Base-by-base conservation (phyloP, 2,797 vertebrate genomes). In the Lepilemur septentrionalis region DNA sequence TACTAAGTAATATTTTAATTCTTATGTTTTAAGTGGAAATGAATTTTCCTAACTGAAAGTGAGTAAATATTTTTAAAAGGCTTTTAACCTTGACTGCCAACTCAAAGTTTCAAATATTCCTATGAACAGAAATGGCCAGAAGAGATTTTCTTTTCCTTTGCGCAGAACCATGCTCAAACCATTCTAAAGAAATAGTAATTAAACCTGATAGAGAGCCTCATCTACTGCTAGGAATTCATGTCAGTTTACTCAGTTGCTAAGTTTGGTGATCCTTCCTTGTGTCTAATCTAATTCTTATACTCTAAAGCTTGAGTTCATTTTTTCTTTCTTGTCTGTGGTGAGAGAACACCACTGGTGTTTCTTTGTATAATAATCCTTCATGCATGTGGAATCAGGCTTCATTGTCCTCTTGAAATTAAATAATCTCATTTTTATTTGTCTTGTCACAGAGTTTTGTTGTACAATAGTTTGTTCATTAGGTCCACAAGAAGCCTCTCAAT, bases 41-140 rank as follows among this genome's bases (percentile, higher is more conserved):
- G 57, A 92, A 28, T 95, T 93, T 95, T 67, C 57, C 95, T 96
- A 95, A 94, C 78, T 61, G 23, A 92, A 96, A 93, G 23, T 84
- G 73, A 88, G 94, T 92, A 89, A 73, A 70, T 85, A 81, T 85
- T 94, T 95, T 78, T 78, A 48, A 94, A 96, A 89, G 15, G 3
- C 15, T 76, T 89, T 89, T 91, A 85, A 79, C 73, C 25, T n/a
- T 91, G 32, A 92, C 46, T 96, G 50, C 55, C 63, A 78, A 72
- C 38, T 96, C 72, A 65, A 67, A 78, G 28, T 91, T 97, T 91
- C 91, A 72, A 41, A 89, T 73, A 83, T 82, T 89, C 8, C 38
- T 63, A 35, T 79, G 75, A 94, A 83, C 25, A 76, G 32, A 91
- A 95, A 97, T 91, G 32, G 63, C 48, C 25, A 28, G 78, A 73